Base-by-base conservation (phyloP, 2,888 invertebrate genomes). In the Baccha elongata region DNA sequence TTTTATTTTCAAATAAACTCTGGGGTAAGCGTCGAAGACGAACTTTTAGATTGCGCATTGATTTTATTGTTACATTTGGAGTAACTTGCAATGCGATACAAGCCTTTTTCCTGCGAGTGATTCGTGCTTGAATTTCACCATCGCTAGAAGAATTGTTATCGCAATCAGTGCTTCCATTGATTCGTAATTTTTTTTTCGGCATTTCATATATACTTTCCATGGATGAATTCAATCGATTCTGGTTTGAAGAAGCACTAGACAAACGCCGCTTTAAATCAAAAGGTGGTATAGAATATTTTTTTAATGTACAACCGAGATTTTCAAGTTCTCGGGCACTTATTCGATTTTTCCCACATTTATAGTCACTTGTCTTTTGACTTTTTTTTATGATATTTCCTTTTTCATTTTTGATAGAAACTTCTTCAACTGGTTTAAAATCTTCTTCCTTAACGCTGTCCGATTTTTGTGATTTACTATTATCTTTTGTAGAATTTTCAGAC, bases 221-320 rank as follows among this genome's bases (percentile, higher is more conserved):
- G n/a, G 40, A 48, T 19, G 26, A 46, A n/a, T n/a, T n/a, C n/a
- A n/a, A n/a, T 19, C 29, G 5, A 2, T n/a, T 3, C 0, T 50
- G 32, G 3, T 19, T 17, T 8, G 13, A 13, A 6, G 23, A 13
- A 23, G n/a, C 23, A 17, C 17, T 1, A 3, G 15, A 0, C 4
- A 29, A 10, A 17, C 11, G 55, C 8, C 80, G 64, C 29, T 81
- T 81, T 0, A 69, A 69, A 7, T 50, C 69, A 37, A 40, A 7
- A 4, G 75, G 71, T 44, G 32, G 32, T n/a, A n/a, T n/a, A 0
- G 75, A n/a, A 15, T 78, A 78, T 1, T 73, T 72, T 8, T n/a
- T 5, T 17, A 83, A 64, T 1, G 83, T 78, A 13, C 76, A 78
- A 26, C 68, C 64, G 0, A 83, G 68, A 40, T 83, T 83, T 7